Percentiles rank a stretch among this genome's conserved stretches.
These are phyloP conservation scores for Congeria kusceri DNA, from an alignment of 2,888 invertebrate genomes.

Conservation along the genomic window DNA sequence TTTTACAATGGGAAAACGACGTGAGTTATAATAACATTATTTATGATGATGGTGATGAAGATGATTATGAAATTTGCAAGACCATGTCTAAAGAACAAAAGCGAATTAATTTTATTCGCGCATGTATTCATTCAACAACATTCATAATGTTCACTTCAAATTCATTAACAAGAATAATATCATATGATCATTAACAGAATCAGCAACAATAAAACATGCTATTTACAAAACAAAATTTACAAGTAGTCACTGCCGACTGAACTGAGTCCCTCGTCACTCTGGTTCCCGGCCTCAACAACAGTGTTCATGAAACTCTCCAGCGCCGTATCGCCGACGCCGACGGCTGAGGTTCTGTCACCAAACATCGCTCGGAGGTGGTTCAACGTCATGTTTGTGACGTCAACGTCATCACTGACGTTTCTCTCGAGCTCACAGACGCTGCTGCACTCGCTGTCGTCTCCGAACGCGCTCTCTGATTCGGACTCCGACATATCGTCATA, in stretches of 20 bases:
- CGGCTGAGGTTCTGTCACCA: conserved; percentile 3
- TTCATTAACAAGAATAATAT: no score
- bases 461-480: conserved; percentile 22
- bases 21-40: no score
- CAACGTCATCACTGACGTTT: conserved; percentile 25
- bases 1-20: no score
- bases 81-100: no score
- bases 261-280: conserved; percentile 18
- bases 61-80: no score
- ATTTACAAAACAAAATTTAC: no score
- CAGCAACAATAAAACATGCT: no score
- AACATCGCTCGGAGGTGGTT: conserved; percentile 20
- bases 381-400: conserved; percentile 9
- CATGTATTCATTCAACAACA: no score
- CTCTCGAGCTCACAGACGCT: conserved; percentile 46
- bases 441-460: conserved; percentile 33
- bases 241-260: conserved; percentile 10
- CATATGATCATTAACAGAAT: no score
- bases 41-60: no score
- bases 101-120: no score
- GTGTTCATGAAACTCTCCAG: conserved; percentile 45
- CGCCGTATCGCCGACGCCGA: conserved; percentile 8
- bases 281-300: background rate
- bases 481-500: conserved; percentile 12
- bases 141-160: no score